These are phyloP conservation scores for Baccha elongata DNA, from an alignment of 2,888 invertebrate species.

Conservation along the genomic window DNA sequence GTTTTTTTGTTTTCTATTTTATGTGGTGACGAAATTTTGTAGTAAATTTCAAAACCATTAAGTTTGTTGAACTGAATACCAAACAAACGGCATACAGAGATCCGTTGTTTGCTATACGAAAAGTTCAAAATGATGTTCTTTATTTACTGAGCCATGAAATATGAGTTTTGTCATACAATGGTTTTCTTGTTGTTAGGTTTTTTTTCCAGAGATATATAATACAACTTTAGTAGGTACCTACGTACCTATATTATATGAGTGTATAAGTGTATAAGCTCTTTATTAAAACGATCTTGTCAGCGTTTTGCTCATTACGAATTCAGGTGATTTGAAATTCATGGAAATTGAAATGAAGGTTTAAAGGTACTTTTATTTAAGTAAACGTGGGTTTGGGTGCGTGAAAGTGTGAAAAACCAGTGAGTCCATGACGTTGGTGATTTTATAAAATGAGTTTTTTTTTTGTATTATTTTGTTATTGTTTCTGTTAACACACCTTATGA, in stretches of 20 bases:
- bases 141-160: slow-evolving; percentile 39
- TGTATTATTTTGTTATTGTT: no score
- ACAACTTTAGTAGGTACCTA: background rate
- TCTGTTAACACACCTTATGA: no score
- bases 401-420: no score
- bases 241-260: background rate
- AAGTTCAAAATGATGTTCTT: slow-evolving; percentile 10
- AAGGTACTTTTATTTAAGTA: no score
- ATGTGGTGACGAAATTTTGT: slow-evolving; percentile 49
- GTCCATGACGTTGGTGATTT: no score
- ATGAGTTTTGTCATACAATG: slow-evolving; percentile 26
- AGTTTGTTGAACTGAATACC: background rate
- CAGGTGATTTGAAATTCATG: slow-evolving; percentile 31
- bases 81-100: slow-evolving; percentile 10
- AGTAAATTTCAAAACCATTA: slow-evolving; percentile 35
- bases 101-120: slow-evolving; percentile 23
- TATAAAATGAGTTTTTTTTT: no score
- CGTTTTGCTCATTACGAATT: slow-evolving; percentile 8
- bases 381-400: no score
- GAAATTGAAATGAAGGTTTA: slow-evolving; percentile 9
- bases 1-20: slow-evolving; percentile 3
- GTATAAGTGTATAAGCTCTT: background rate
- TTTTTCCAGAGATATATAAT: background rate
- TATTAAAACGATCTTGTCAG: slow-evolving; percentile 21
- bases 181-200: slow-evolving; percentile 16